phyloP scores from a whole-genome alignment of 2,113 vertebrate species.

The Dermatemys mawii region DNA sequence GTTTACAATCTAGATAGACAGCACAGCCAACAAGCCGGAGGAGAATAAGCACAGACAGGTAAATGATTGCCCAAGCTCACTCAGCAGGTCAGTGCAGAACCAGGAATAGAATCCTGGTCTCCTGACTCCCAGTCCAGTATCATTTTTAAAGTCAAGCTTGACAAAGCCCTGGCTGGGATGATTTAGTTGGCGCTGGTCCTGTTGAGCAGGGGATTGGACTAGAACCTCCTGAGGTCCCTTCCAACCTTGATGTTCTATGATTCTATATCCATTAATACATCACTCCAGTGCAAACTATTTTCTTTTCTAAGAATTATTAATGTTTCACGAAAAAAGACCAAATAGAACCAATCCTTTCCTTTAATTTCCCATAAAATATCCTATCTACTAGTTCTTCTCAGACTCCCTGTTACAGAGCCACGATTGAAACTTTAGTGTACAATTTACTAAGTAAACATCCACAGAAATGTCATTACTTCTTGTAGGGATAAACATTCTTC shows the following conservation, averaged over 20 bases:
- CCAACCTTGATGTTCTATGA: no score
- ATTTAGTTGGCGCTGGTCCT: no score
- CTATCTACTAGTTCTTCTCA: background rate
- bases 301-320: accelerated
- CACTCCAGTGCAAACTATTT: background rate
- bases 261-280: background rate
- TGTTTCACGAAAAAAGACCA: background rate
- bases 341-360: background rate
- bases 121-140: background rate
- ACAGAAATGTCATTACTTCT: slow-evolving; percentile 5
- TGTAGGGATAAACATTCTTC: background rate
- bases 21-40: background rate
- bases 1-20: no score
- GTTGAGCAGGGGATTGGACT: no score
- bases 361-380: background rate
- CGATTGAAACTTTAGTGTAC: background rate
- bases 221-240: no score
- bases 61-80: background rate
- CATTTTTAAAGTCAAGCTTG: no score
- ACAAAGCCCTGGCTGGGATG: no score
- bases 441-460: background rate
- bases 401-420: background rate
- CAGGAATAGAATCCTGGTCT: background rate
- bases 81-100: background rate
- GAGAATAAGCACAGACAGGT: background rate